phyloP scores from a whole-genome alignment of 1,140 invertebrate species.

The Drosophila azteca region DNA sequence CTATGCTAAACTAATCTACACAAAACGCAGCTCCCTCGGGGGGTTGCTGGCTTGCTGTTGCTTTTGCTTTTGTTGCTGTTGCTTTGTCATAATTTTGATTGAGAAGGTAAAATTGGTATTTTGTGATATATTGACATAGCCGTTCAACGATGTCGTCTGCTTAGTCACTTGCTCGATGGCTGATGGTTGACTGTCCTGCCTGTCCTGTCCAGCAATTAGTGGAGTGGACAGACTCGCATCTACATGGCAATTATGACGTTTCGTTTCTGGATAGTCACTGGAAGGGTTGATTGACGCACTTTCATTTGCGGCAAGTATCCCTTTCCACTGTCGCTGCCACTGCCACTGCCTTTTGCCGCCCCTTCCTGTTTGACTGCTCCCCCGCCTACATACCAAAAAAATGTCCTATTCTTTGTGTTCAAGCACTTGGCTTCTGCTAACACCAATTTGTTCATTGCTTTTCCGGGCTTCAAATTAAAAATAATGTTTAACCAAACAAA shows the following conservation, averaged over 20 bases:
- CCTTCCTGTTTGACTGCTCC: slow-evolving; percentile 10
- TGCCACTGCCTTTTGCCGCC: not conserved
- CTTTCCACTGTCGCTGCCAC: not conserved
- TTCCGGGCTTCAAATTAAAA: slow-evolving; percentile 74
- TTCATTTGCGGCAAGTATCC: slow-evolving; percentile 46
- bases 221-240: slow-evolving; percentile 48
- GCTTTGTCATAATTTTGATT: slow-evolving; percentile 82
- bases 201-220: slow-evolving; percentile 57
- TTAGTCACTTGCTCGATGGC: slow-evolving; percentile 59
- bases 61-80: slow-evolving; percentile 17
- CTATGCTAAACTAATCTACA: slow-evolving; percentile 79
- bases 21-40: slow-evolving; percentile 73
- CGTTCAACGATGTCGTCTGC: slow-evolving; percentile 71
- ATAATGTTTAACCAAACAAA: slow-evolving; percentile 54
- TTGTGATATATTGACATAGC: slow-evolving; percentile 79
- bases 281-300: slow-evolving; percentile 74
- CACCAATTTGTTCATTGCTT: slow-evolving; percentile 80
- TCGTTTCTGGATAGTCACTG: slow-evolving; percentile 42
- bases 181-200: not conserved
- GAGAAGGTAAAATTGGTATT: slow-evolving; percentile 80
- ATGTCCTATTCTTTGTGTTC: slow-evolving; percentile 39
- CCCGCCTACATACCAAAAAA: not conserved
- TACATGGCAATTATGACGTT: slow-evolving; percentile 68
- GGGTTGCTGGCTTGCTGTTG: slow-evolving; percentile 29
- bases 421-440: slow-evolving; percentile 80